Conservation (phyloP, 2,113 vertebrate species). For the Cebidichthys violaceus region DNA sequence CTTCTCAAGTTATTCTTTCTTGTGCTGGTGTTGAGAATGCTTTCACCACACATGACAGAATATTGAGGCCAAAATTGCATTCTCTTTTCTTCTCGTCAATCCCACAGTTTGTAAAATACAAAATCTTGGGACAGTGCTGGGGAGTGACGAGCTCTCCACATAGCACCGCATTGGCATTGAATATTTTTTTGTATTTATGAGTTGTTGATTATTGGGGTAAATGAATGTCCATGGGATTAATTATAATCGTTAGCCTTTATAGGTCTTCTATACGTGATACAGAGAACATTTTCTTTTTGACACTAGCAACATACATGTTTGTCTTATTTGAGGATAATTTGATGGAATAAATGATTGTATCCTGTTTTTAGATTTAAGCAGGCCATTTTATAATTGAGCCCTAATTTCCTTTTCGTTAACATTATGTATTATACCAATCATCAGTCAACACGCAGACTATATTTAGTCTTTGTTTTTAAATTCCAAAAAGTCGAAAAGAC, state of each 20-base stretch:
- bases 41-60: neutral
- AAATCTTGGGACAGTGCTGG: neutral
- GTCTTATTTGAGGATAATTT: neutral
- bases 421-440: neutral
- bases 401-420: neutral
- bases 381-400: neutral
- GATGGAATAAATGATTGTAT: neutral
- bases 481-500: conserved; percentile 17
- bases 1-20: neutral
- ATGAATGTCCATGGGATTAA: neutral
- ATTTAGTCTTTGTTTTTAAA: conserved; percentile 11
- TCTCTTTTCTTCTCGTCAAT: neutral
- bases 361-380: neutral
- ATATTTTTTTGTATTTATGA: neutral
- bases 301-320: no score
- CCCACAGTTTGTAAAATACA: neutral
- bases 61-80: neutral
- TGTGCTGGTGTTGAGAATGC: neutral
- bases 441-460: neutral
- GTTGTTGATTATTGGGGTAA: neutral
- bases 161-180: neutral
- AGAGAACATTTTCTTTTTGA: neutral
- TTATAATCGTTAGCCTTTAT: conserved; percentile 20
- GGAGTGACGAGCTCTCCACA: neutral
- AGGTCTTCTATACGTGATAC: neutral